Evolutionary conservation across 2,888 invertebrate species (phyloP).

Genomic region (Leptothorax acervorum): DNA sequence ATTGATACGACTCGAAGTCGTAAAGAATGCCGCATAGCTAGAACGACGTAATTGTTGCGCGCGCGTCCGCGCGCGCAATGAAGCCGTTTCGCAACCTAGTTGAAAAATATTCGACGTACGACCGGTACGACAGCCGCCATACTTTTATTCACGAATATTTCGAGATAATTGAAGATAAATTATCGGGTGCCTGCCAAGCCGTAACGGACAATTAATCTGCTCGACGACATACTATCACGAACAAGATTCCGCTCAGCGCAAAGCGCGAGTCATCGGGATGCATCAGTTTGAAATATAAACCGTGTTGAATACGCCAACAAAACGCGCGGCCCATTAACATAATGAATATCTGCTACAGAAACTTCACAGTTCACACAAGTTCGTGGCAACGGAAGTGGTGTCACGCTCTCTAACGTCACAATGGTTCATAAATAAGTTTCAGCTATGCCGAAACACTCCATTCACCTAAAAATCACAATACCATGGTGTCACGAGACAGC

Average conservation of each 20-base stretch:
- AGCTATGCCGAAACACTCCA: constrained; percentile 59
- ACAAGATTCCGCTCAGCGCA: constrained; percentile 8
- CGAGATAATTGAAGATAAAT: constrained; percentile 36
- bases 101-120: constrained; percentile 24
- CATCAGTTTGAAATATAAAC: constrained; percentile 21
- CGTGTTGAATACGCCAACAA: constrained; percentile 50
- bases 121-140: constrained; percentile 7
- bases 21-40: constrained; percentile 8
- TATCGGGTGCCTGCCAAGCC: constrained; percentile 3
- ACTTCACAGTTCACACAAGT: constrained; percentile 63
- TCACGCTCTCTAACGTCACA: constrained; percentile 66
- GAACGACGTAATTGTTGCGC: constrained; percentile 22
- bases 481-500: constrained; percentile 61
- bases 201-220: constrained; percentile 36
- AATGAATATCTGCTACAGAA: constrained; percentile 40
- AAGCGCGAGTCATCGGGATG: constrained; percentile 25
- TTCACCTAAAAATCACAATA: constrained; percentile 61
- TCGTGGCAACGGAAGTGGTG: constrained; percentile 61
- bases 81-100: constrained; percentile 18
- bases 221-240: constrained; percentile 29
- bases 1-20: constrained; percentile 34
- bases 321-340: constrained; percentile 61
- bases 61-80: constrained; percentile 5
- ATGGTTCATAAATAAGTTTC: constrained; percentile 71
- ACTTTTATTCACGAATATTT: constrained; percentile 30